Conservation (phyloP, 2,888 invertebrate genomes). For the Buathra laborator region DNA sequence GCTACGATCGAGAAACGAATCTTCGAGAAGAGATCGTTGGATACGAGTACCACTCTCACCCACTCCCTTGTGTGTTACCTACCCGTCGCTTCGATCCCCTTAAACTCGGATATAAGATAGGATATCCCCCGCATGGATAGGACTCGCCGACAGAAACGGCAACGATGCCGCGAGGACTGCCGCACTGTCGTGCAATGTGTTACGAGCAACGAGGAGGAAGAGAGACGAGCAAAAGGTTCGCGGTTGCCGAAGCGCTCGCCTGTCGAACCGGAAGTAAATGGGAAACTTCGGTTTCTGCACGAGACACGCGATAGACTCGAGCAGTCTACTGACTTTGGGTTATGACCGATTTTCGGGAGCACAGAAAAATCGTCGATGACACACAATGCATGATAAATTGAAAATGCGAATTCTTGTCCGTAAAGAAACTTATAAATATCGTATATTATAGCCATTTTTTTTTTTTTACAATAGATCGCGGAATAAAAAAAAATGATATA, state of each 20-base stretch:
- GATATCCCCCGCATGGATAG: not conserved
- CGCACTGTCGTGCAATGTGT: slow-evolving; percentile 31
- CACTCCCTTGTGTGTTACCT: slow-evolving; percentile 28
- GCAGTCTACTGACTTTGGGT: slow-evolving; percentile 25
- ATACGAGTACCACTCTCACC: slow-evolving; percentile 45
- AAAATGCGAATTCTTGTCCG: not conserved
- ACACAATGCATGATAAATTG: not conserved
- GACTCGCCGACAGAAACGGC: slow-evolving; percentile 17
- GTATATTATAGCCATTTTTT: not conserved
- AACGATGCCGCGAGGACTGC: slow-evolving; percentile 32
- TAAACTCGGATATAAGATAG: slow-evolving; percentile 30
- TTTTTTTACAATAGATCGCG: too few species aligned
- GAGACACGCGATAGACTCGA: slow-evolving; percentile 34
- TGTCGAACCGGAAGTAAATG: slow-evolving; percentile 38
- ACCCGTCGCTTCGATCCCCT: slow-evolving; percentile 12
- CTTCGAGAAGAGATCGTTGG: slow-evolving; percentile 56
- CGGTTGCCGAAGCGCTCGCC: slow-evolving; percentile 5
- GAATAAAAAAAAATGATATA: too few species aligned
- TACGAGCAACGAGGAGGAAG: slow-evolving; percentile 22
- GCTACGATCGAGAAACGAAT: slow-evolving; percentile 44
- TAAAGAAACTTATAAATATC: not conserved
- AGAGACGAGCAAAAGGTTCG: slow-evolving; percentile 11
- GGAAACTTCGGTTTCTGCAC: slow-evolving; percentile 53
- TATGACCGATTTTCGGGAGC: slow-evolving; percentile 31
- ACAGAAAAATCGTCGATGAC: slow-evolving; percentile 10